Evolutionary conservation across 2,113 vertebrate genomes (phyloP).

Genomic region (Gambusia holbrooki): DNA sequence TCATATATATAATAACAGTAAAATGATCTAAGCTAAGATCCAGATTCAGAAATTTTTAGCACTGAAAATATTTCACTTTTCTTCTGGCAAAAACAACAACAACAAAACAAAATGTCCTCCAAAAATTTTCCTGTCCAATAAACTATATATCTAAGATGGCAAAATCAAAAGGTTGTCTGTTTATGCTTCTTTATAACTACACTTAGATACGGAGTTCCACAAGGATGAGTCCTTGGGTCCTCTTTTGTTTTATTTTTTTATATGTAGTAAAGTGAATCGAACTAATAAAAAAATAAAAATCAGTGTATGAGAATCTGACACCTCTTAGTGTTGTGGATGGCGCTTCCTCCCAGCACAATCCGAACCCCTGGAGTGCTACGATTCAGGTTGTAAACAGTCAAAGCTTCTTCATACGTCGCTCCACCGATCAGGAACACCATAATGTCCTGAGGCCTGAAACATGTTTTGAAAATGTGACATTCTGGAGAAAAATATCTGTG

Average conservation of each 20-base stretch:
- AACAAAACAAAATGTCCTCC: not conserved
- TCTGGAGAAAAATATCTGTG: not conserved
- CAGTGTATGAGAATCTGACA: slow-evolving; percentile 33
- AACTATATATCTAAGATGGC: not conserved
- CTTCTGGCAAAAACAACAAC: not conserved
- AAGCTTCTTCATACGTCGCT: slow-evolving; percentile 92
- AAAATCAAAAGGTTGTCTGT: not conserved
- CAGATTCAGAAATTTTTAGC: not conserved
- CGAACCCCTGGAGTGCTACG: slow-evolving; percentile 89
- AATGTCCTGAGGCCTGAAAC: slow-evolving; percentile 90
- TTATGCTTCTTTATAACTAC: not conserved
- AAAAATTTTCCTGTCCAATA: not conserved
- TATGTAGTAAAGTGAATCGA: not conserved
- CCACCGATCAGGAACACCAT: slow-evolving; percentile 94
- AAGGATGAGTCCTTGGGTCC: not conserved
- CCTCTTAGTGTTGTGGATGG: slow-evolving; percentile 93
- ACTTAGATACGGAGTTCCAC: not conserved
- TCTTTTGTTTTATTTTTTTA: not conserved
- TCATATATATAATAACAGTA: not conserved
- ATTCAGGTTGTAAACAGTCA: slow-evolving; percentile 91
- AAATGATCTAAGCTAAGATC: not conserved
- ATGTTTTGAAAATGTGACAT: not conserved
- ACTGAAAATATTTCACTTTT: too few relatives aligned
- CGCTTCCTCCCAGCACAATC: slow-evolving; percentile 90
- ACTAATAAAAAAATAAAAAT: not conserved